phyloP scores from a whole-genome alignment of 2,888 invertebrate species.

The Branchellion lobata region DNA sequence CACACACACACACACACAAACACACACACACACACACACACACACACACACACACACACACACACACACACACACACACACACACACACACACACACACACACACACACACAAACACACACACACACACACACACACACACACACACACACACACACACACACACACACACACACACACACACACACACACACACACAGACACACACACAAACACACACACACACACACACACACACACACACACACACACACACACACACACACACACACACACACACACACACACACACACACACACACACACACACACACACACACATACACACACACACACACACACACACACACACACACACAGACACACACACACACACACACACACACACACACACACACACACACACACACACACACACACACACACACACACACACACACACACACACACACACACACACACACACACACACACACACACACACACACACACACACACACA shows the following conservation, averaged over 20 bases:
- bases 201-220: slow-evolving; percentile 29
- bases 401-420: slow-evolving; percentile 30
- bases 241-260: slow-evolving; percentile 18
- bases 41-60: slow-evolving; percentile 30
- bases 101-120: slow-evolving; percentile 6
- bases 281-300: slow-evolving; percentile 12
- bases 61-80: slow-evolving; percentile 26
- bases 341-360: slow-evolving; percentile 26
- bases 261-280: slow-evolving; percentile 27
- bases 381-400: slow-evolving; percentile 32
- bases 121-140: slow-evolving; percentile 17
- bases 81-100: slow-evolving; percentile 26
- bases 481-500: slow-evolving; percentile 17
- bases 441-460: slow-evolving; percentile 28
- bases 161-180: slow-evolving; percentile 28
- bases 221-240: slow-evolving; percentile 33
- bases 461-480: slow-evolving; percentile 8
- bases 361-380: slow-evolving; percentile 32
- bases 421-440: slow-evolving; percentile 26
- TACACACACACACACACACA: slow-evolving; percentile 16
- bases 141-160: slow-evolving; percentile 17
- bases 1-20: slow-evolving; percentile 29
- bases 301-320: slow-evolving; percentile 18
- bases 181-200: slow-evolving; percentile 28
- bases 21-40: slow-evolving; percentile 32